These are phyloP conservation scores for Drosophila lacicola DNA, from an alignment of 2,888 invertebrate genomes.

Conservation along the genomic window DNA sequence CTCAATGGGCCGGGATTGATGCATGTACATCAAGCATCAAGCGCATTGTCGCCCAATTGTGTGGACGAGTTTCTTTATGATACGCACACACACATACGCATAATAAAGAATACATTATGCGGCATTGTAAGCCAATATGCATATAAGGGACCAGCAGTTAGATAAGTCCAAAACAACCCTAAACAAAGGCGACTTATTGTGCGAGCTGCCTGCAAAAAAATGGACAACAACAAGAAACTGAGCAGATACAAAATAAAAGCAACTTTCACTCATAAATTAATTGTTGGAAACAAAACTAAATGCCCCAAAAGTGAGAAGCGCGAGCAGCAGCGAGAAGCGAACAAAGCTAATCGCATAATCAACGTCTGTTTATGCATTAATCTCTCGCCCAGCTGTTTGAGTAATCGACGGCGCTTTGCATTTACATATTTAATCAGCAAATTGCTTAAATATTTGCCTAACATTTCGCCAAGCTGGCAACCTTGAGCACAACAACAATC, in stretches of 20 bases:
- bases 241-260: slow-evolving; percentile 7
- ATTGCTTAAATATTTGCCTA: slow-evolving; percentile 57
- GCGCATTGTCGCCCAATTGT: slow-evolving; percentile 57
- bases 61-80: slow-evolving; percentile 19
- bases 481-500: slow-evolving; percentile 52
- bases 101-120: slow-evolving; percentile 9
- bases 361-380: slow-evolving; percentile 25
- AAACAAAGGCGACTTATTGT: slow-evolving; percentile 68
- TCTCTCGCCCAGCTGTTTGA: slow-evolving; percentile 29
- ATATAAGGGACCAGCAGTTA: slow-evolving; percentile 69
- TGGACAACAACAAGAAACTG: slow-evolving; percentile 12
- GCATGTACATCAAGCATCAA: slow-evolving; percentile 21
- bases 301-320: slow-evolving; percentile 43
- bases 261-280: slow-evolving; percentile 80
- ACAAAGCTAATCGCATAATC: slow-evolving; percentile 55
- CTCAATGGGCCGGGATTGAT: neutral
- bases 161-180: slow-evolving; percentile 49
- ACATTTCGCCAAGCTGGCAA: slow-evolving; percentile 43
- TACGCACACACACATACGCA: slow-evolving; percentile 14
- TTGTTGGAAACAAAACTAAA: slow-evolving; percentile 67
- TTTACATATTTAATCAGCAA: slow-evolving; percentile 68
- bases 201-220: slow-evolving; percentile 62
- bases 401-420: slow-evolving; percentile 17
- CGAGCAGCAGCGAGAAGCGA: slow-evolving; percentile 17
- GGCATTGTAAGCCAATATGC: slow-evolving; percentile 66